Evolutionary conservation across 2,113 vertebrate genomes (phyloP), one percentile per base, ranked within the genome.

Genomic region (Eudorcas thomsonii): DNA sequence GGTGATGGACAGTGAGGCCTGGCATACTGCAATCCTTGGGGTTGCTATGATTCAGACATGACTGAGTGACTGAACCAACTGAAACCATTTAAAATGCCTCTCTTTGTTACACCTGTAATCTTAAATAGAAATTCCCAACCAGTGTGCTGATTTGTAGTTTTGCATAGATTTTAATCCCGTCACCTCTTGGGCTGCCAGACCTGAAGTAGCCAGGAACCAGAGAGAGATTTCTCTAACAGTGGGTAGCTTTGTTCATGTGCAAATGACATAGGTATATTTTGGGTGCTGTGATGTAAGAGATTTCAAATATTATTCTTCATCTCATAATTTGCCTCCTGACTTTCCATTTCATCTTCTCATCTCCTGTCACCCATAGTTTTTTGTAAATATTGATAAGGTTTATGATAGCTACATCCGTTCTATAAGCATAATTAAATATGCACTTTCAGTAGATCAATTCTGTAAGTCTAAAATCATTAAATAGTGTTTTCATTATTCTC

Each of bases 231-330:
- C 30, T 64, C 62, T 21, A 39, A 26, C 2, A 12, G 13, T 88
- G 39, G 17, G 6, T 6, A 36, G 16, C 25, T 17, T 33, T 26
- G 4, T 21, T 3, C 28, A 43, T 6, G 0, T 45, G 5, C 52
- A 43, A 52, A 74, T 3, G 1, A 2, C 7, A 36, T 19, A 60
- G 7, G 8, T 43, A 45, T 54, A 17, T 88, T 39, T 77, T 13
- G 14, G 13, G 30, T 16, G 7, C 6, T 13, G 1, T 74, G 26
- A 78, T 57, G 11, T 43, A 13, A 43, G 33, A 26, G 39, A 2
- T 48, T 85, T 92, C 57, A 86, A 78, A 33, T 89, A 80, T 43
- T 78, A 30, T 67, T 94, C 19, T 57, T 96, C 23, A 80, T 52
- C 23, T 36, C 13, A 77, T 15, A 54, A 12, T 77, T 67, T 90